phyloP scores from a whole-genome alignment of 2,113 vertebrate species.

The Muntiacus muntjak region DNA sequence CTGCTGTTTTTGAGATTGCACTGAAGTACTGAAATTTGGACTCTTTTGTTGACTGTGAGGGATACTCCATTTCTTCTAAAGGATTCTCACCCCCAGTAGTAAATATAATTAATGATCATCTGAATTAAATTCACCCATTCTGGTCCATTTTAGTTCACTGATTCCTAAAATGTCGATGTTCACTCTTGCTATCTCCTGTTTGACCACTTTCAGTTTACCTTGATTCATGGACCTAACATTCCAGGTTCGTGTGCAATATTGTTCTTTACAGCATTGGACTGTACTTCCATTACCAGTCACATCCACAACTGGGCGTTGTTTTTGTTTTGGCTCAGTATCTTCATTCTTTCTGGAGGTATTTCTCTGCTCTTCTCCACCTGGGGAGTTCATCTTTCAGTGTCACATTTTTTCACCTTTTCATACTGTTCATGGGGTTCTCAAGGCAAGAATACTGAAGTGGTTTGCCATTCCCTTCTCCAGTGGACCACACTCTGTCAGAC shows the following conservation, averaged over 20 bases:
- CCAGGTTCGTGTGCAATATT: not conserved
- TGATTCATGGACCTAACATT: not conserved
- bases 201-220: not conserved
- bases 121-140: not conserved
- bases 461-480: not conserved
- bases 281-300: not conserved
- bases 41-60: not conserved
- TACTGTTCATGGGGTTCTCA: not conserved
- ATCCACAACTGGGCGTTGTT: not conserved
- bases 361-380: not conserved
- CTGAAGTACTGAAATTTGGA: not conserved
- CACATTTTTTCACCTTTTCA: not conserved
- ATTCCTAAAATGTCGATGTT: not conserved
- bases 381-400: not conserved
- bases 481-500: not conserved
- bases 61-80: not conserved
- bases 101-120: not conserved
- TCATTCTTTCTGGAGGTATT: not conserved
- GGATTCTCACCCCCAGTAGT: not conserved
- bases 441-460: not conserved
- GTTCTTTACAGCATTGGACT: not conserved
- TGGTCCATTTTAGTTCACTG: not conserved
- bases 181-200: not conserved
- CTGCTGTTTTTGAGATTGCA: not conserved
- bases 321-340: not conserved